Evolutionary conservation across 2,888 invertebrate species (phyloP), one percentile per base, ranked within the genome.

Genomic region (Drosophila incognita): DNA sequence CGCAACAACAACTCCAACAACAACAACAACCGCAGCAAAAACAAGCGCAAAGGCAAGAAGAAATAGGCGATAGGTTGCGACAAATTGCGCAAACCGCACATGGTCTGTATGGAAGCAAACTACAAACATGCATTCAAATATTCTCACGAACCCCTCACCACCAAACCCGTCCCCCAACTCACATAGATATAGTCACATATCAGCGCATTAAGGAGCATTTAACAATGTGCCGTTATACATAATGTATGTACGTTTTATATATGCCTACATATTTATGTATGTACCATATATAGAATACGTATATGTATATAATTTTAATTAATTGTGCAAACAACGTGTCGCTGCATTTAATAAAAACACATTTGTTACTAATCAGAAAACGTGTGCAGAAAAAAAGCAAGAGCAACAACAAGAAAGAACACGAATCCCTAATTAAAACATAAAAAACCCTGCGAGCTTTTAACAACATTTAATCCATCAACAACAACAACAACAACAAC

Each of bases 361-460:
- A 91, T 91, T 87, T 90, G 91, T 91, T 79, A 91, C 91, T 91
- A 91, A 91, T 85, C 81, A 71, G 58, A 8, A 63, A 54, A 56
- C 63, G 70, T 64, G 27, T 51, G 81, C 68, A 72, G 69, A 53
- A 67, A 48, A 38, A 38, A 42, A 29, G 21, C 10, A 36, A 29
- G 24, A 54, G 13, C 51, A 65, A 58, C 69, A 70, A 69, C 69
- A 63, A 49, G 46, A 64, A 54, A 54, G 69, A 46, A 71, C 57
- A 60, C 52, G 61, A 74, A 40, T 40, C 31, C 53, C 63, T 65
- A 58, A 67, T 59, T 68, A 65, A 38, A 38, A 56, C n/a, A 56
- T 8, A 27, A 3, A 18, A 52, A 46, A 29, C 29, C 35, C 35
- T 53, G 59, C 49, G 63, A 73, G 68, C 76, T 66, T 71, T 80